Evolutionary conservation across 35 echinoderm and acorn worm species (phyloP).

Genomic region (Apostichopus parvimensis): DNA sequence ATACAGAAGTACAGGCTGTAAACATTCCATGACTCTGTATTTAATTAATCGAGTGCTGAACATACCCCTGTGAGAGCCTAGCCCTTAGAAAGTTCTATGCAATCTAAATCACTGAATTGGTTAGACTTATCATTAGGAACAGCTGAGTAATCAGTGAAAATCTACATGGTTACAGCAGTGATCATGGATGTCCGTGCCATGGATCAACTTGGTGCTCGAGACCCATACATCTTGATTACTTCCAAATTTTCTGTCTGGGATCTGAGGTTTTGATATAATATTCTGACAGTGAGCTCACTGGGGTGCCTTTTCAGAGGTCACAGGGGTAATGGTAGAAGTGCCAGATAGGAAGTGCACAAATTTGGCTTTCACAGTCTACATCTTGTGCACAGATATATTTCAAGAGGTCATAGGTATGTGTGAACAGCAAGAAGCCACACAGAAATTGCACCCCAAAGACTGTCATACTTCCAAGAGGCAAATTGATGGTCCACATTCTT

Average conservation of each 20-base stretch:
- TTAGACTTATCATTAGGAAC: too few species aligned
- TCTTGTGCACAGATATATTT: constrained; percentile 14
- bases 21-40: too few species aligned
- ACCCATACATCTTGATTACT: constrained; percentile 20
- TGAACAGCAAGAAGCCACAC: constrained; percentile 42
- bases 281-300: constrained; percentile 35
- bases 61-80: not conserved
- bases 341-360: constrained; percentile 35
- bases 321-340: constrained; percentile 15
- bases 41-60: too few species aligned
- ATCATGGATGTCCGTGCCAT: not conserved
- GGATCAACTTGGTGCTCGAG: not conserved
- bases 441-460: not conserved
- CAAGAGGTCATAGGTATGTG: constrained; percentile 37
- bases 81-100: not conserved
- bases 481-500: constrained; percentile 12
- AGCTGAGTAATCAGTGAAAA: too few species aligned
- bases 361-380: not conserved
- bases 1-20: too few species aligned
- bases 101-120: too few species aligned
- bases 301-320: constrained; percentile 31
- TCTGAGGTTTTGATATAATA: constrained; percentile 36
- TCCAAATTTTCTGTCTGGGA: constrained; percentile 27
- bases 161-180: too few species aligned
- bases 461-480: not conserved